These are phyloP conservation scores for Thereva nobilitata DNA, from an alignment of 2,888 invertebrate genomes.

Conservation along the genomic window DNA sequence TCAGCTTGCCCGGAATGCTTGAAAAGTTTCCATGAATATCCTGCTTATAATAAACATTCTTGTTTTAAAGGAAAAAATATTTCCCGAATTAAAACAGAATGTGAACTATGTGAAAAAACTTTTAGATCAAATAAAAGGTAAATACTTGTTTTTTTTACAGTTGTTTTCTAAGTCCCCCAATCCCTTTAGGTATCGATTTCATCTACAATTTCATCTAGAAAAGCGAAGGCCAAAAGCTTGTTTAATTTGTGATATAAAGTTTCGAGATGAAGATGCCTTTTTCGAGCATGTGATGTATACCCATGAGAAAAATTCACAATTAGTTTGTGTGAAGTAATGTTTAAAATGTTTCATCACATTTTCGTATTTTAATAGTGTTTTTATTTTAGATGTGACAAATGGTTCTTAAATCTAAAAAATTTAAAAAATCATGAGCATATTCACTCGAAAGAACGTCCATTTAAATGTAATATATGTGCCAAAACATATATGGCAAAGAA, in stretches of 20 bases:
- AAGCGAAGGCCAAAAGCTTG: conserved; percentile 52
- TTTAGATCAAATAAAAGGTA: conserved; percentile 55
- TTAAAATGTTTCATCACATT: not conserved
- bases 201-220: conserved; percentile 54
- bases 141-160: not conserved
- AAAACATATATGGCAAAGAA: conserved; percentile 44
- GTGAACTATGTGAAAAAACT: conserved; percentile 48
- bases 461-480: conserved; percentile 44
- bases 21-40: conserved; percentile 51
- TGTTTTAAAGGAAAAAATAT: conserved; percentile 50
- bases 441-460: conserved; percentile 43
- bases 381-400: conserved; percentile 51
- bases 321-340: conserved; percentile 48
- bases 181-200: conserved; percentile 51
- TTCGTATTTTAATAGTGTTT: not conserved
- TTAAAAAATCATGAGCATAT: conserved; percentile 46
- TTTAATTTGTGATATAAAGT: conserved; percentile 51
- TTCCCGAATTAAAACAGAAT: conserved; percentile 47
- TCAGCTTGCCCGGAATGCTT: conserved; percentile 50
- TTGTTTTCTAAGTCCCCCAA: not conserved
- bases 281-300: conserved; percentile 53
- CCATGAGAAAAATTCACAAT: conserved; percentile 49
- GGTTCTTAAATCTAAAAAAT: conserved; percentile 43
- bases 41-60: conserved; percentile 54
- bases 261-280: conserved; percentile 51